Evolutionary conservation across 2,113 vertebrate genomes (phyloP), one percentile per base, ranked within the genome.

Genomic region (Macquaria ambigua): DNA sequence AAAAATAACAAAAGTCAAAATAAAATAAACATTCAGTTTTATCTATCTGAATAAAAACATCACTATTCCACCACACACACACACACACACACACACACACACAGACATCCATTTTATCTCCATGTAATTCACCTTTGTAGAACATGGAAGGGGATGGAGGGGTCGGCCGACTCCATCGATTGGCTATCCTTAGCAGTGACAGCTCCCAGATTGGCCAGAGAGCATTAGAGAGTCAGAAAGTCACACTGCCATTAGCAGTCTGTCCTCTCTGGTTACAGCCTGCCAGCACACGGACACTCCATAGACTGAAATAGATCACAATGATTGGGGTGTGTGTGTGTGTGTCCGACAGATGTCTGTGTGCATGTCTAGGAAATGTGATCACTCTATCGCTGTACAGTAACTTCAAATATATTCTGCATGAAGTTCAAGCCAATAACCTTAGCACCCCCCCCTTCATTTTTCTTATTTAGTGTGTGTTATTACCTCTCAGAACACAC

Each of bases 141-240:
- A 91, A 93, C 92, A 92, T 16, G 79, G 76, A 80, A 83, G 83
- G 67, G 75, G 86, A 72, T n/a, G 86, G 85, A 84, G 82, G 89
- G 90, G 81, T 92, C 74, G 43, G 76, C 82, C 58, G 63, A 79
- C 82, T 90, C 66, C 73, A 94, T 94, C 92, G 91, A 94, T 93
- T 93, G 92, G 89, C 89, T 69, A 81, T 87, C 88, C 81, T 34
- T 68, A 75, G 82, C 83, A 56, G 82, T 93, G 94, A 94, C 89
- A 91, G 90, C 83, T 91, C 74, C 90, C 87, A 92, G 93, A 94
- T 91, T 93, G 94, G 88, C 92, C 82, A 68, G 79, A 82, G 90
- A 86, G 81, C 90, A 94, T 92, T 90, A 92, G 77, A 71, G 81
- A 93, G 92, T 90, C 90, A 93, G 84, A 89, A 83, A 94, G 93